Evolutionary conservation across 1,140 invertebrate genomes (phyloP), one percentile per base, ranked within the genome.

Genomic region (Solenopsis invicta): DNA sequence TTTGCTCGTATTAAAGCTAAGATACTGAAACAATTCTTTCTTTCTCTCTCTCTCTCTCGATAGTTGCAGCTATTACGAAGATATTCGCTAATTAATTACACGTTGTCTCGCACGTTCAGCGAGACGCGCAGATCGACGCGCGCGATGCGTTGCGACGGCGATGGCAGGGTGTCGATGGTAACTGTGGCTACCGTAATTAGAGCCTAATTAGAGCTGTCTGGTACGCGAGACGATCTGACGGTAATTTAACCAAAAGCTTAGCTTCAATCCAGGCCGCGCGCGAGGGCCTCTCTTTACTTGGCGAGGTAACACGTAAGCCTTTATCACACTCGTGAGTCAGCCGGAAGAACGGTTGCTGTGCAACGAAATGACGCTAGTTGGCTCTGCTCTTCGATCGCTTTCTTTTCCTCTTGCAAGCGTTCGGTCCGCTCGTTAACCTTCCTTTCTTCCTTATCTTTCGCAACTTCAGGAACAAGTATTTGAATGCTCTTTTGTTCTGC

Each of bases 271-370:
- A 3, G 41, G 13, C 37, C 41, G 24, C 34, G 41, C 18, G 12
- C 10, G 16, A 69, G 24, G n/a, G 34, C 6, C 12, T 56, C 45
- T 78, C 41, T 37, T 71, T 71, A 80, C 61, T 37, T 64, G 74
- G 12, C 67, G 13, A 12, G 12, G 61, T 29, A 21, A 90, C 88
- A 89, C 88, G 89, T 90, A 90, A 90, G 88, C 75, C 34, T 85
- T 85, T 90, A 90, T 90, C 89, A 29, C n/a, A 29, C 8, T 61
- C 10, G 45, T 90, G 89, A 90, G 62, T 90, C 89, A 90, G 81
- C 88, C 88, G 89, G 88, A 90, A 90, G 86, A 85, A 85, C 54
- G 67, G 21, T 85, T 76, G 88, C 54, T 29, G 56, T 48, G 34
- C 72, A 62, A 87, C 77, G 62, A 69, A 66, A 52, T 77, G 85